Conservation (phyloP, 1,140 invertebrate genomes). For the Caenorhabditis remanei region DNA sequence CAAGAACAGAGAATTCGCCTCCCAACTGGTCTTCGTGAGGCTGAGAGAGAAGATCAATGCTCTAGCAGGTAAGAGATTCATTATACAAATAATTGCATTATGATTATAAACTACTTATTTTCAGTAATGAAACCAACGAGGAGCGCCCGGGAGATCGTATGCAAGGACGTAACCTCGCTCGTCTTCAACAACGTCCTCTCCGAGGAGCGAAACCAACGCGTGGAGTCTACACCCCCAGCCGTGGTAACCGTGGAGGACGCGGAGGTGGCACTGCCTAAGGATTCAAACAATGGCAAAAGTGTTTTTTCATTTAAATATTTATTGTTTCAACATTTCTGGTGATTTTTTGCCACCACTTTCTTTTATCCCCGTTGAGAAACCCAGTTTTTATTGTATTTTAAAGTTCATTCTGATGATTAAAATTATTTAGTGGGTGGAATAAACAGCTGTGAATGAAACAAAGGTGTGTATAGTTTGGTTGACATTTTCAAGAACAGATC, state of each 20-base stretch:
- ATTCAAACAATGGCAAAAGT: neutral
- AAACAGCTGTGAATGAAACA: conserved; percentile 20
- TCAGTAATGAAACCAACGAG: conserved; percentile 49
- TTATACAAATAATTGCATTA: neutral
- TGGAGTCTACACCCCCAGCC: conserved; percentile 19
- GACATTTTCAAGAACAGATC: neutral
- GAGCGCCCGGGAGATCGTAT: neutral
- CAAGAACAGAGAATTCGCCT: conserved; percentile 44
- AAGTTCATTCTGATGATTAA: neutral
- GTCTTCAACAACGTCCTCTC: conserved; percentile 17
- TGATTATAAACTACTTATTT: neutral
- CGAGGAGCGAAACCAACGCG: conserved; percentile 46
- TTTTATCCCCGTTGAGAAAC: no score
- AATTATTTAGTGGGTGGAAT: neutral
- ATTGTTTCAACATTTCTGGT: neutral
- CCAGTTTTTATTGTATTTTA: neutral
- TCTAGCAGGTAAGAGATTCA: conserved; percentile 44
- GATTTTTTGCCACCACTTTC: neutral
- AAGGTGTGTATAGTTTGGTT: no score
- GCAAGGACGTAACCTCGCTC: neutral
- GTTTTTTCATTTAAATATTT: neutral
- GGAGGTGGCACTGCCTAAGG: neutral
- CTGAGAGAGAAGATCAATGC: conserved; percentile 56
- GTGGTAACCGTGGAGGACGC: conserved; percentile 31
- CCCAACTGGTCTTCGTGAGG: conserved; percentile 31